Conservation (phyloP, 2,113 vertebrate genomes). For the Siniperca chuatsi region DNA sequence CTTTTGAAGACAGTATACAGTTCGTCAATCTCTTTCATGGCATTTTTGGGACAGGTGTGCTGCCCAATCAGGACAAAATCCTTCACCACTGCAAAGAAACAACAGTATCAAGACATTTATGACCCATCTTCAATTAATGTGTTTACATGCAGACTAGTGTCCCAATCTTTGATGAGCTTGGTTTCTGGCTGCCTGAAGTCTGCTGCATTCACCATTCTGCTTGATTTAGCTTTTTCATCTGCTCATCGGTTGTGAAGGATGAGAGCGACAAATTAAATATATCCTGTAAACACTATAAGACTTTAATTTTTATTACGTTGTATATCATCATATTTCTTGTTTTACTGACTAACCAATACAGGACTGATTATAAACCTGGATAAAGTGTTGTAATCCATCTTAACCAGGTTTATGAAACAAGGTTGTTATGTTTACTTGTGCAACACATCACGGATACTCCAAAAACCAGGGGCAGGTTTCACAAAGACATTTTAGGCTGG, state of each 20-base stretch:
- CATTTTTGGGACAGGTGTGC: constrained; percentile 84
- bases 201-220: not conserved
- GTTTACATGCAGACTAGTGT: not conserved
- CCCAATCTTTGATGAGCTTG: not conserved
- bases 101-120: not conserved
- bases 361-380: not conserved
- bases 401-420: not conserved
- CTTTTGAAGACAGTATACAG: constrained; percentile 83
- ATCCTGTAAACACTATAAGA: too few relatives aligned
- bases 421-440: not conserved
- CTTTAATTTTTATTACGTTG: too few relatives aligned
- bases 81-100: constrained; percentile 78
- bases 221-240: not conserved
- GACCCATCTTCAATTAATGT: not conserved
- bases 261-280: too few relatives aligned
- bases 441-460: too few relatives aligned
- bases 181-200: not conserved
- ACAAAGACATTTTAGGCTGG: too few relatives aligned
- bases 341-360: too few relatives aligned
- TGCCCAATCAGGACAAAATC: constrained; percentile 87
- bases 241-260: not conserved
- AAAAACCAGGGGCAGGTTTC: too few relatives aligned
- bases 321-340: too few relatives aligned
- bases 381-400: not conserved
- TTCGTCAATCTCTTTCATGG: constrained; percentile 85